Percentiles rank a stretch among this genome's conserved stretches.
Evolutionary conservation across 2,888 invertebrate genomes (phyloP).

Genomic region (Drosophila birchii): DNA sequence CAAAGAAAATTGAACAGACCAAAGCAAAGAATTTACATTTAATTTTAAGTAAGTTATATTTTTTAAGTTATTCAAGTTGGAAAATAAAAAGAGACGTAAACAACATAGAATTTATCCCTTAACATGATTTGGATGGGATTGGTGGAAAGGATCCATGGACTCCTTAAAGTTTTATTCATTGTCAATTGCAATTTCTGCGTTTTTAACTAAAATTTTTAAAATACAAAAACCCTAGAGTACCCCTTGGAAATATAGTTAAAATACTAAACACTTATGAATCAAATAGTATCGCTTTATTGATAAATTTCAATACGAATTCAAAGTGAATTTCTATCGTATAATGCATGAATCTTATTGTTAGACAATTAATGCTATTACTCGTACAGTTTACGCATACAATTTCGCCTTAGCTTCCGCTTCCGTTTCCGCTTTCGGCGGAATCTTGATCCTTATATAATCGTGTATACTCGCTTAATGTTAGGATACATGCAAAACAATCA

Average conservation of each 20-base stretch:
- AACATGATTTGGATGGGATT: background rate
- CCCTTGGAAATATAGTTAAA: background rate
- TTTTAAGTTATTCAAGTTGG: background rate
- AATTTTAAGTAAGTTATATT: background rate
- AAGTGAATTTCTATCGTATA: conserved; percentile 61
- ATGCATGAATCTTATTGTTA: conserved; percentile 68
- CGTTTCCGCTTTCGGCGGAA: conserved; percentile 13
- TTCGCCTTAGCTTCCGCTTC: conserved; percentile 12
- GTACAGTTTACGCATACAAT: conserved; percentile 43
- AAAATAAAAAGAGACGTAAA: background rate
- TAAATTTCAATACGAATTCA: conserved; percentile 67
- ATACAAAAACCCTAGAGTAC: background rate
- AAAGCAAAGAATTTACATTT: background rate
- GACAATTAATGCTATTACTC: conserved; percentile 57
- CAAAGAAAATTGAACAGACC: background rate
- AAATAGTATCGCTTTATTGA: conserved; percentile 64
- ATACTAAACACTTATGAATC: conserved; percentile 24
- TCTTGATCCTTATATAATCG: conserved; percentile 25
- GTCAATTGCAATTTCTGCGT: too few relatives aligned
- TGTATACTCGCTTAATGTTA: conserved; percentile 45
- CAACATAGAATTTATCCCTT: background rate
- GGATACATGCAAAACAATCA: conserved; percentile 71
- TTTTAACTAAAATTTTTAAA: background rate
- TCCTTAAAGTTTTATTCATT: too few relatives aligned
- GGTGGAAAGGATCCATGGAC: background rate